These are phyloP conservation scores for Callimorpha dominula DNA, from an alignment of 2,888 invertebrate species.

Conservation along the genomic window DNA sequence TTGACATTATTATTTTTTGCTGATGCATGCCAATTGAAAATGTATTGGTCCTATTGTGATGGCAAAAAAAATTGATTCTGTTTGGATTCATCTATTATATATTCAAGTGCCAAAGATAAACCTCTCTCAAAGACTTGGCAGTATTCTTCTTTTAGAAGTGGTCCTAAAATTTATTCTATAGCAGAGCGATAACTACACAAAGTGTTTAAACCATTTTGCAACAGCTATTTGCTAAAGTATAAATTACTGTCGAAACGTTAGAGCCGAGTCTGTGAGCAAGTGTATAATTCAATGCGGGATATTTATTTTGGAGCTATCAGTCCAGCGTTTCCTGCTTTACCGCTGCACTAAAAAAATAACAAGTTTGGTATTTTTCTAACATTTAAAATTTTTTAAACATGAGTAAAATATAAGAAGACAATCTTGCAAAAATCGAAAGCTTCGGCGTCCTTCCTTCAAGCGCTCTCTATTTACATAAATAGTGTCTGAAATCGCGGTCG, in stretches of 20 bases:
- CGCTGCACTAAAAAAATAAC: not conserved
- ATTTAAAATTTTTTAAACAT: not conserved
- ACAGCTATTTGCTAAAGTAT: not conserved
- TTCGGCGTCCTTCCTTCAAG: not conserved
- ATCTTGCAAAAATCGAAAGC: not conserved
- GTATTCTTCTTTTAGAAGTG: too few species aligned
- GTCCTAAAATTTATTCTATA: too few species aligned
- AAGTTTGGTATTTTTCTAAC: not conserved
- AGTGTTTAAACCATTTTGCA: not conserved
- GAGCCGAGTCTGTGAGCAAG: not conserved
- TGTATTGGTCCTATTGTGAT: too few species aligned
- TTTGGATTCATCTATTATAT: too few species aligned
- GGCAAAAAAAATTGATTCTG: too few species aligned
- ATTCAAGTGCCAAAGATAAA: too few species aligned
- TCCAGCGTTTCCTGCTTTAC: not conserved
- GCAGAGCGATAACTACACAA: too few species aligned
- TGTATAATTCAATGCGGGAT: not conserved
- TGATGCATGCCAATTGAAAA: not conserved
- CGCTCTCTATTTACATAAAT: conserved; percentile 26
- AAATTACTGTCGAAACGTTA: not conserved
- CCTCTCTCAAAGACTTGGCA: too few species aligned
- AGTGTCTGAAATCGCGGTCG: conserved; percentile 25
- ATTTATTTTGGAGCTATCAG: not conserved
- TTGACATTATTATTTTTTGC: not conserved
- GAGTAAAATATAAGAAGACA: not conserved